phyloP scores from a whole-genome alignment of 2,888 invertebrate species.

The Enoplolaimus lenunculus region DNA sequence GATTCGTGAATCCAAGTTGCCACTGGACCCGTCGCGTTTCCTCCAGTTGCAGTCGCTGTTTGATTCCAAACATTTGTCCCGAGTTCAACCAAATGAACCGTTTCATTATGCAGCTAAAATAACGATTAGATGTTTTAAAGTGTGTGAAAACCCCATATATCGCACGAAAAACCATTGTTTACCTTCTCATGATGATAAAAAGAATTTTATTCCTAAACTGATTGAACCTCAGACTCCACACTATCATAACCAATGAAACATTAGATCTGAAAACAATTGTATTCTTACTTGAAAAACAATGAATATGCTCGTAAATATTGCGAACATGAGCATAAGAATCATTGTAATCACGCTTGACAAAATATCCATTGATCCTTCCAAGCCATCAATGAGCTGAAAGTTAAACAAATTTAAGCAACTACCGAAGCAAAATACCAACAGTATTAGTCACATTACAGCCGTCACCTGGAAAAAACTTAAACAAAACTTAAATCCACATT shows the following conservation, averaged over 20 bases:
- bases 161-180: too few species aligned
- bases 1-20: constrained; percentile 37
- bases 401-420: background rate
- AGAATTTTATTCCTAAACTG: too few species aligned
- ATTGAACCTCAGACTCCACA: too few species aligned
- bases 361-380: constrained; percentile 32
- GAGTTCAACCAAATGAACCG: constrained; percentile 29
- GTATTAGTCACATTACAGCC: too few species aligned
- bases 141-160: too few species aligned
- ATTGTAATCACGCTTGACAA: constrained; percentile 37
- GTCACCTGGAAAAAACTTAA: too few species aligned
- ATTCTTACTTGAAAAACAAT: constrained; percentile 31
- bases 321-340: constrained; percentile 30
- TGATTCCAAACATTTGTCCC: constrained; percentile 31
- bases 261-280: too few species aligned
- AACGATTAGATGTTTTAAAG: constrained; percentile 27
- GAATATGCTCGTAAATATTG: constrained; percentile 31
- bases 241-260: too few species aligned
- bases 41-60: background rate
- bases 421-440: background rate
- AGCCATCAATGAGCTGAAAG: constrained; percentile 27
- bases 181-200: too few species aligned
- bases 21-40: constrained; percentile 25
- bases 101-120: constrained; percentile 24
- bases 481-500: too few species aligned